Conservation (phyloP, 2,888 invertebrate genomes). For the Tenthredo scrophulariae region DNA sequence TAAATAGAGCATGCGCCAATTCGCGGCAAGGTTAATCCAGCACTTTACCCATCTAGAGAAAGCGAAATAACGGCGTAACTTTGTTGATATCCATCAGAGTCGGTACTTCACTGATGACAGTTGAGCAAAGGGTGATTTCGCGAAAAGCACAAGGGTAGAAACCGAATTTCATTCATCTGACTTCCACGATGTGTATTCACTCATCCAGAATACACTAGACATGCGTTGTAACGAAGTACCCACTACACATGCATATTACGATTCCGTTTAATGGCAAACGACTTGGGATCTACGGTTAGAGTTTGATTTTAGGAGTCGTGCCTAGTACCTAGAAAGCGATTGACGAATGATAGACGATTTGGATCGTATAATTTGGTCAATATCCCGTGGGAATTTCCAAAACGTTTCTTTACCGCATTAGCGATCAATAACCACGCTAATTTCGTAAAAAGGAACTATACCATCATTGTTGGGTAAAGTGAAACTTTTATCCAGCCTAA, state of each 20-base stretch:
- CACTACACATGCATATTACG: not conserved
- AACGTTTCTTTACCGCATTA: not conserved
- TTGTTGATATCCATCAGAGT: not conserved
- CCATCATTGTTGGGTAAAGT: not conserved
- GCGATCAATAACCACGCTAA: not conserved
- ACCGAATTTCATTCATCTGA: not conserved
- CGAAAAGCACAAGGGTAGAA: not conserved
- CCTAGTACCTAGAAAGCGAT: not conserved
- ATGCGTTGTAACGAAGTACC: not conserved
- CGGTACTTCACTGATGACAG: not conserved
- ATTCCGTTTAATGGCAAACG: not conserved
- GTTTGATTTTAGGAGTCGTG: not conserved
- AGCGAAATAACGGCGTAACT: not conserved
- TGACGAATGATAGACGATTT: not conserved
- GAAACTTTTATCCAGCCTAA: not conserved
- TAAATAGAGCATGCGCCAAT: not conserved
- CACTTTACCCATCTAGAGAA: not conserved
- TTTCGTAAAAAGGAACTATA: not conserved
- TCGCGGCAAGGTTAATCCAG: not conserved
- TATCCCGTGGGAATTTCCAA: not conserved
- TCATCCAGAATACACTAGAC: not conserved
- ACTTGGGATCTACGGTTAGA: not conserved
- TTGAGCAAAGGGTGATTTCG: not conserved
- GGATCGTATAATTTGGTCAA: not conserved
- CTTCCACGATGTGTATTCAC: not conserved